Evolutionary conservation across 2,888 invertebrate species (phyloP).

Genomic region (Imbricaverruca yamaguchii): DNA sequence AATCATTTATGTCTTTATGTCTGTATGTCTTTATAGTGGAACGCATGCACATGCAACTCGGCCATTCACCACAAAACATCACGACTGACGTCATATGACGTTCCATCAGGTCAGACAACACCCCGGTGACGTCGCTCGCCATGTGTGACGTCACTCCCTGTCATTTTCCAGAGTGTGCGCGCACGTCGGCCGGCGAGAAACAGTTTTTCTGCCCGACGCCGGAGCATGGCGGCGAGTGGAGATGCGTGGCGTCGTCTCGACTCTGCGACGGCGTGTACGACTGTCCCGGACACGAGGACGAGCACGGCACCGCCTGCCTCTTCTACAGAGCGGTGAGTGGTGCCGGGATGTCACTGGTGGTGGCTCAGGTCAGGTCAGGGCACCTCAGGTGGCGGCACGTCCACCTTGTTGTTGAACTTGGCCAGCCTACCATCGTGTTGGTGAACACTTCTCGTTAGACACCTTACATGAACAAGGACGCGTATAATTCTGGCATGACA

Average conservation of each 20-base stretch:
- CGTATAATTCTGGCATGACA: too few relatives aligned
- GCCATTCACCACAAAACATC: too few relatives aligned
- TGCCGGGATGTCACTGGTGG: background rate
- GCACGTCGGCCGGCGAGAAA: conserved; percentile 87
- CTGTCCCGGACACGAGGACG: conserved; percentile 86
- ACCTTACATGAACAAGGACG: background rate
- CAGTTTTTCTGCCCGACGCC: conserved; percentile 88
- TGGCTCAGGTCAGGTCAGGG: background rate
- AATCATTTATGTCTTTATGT: too few relatives aligned
- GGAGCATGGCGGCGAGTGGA: conserved; percentile 80
- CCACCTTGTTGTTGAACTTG: too few relatives aligned
- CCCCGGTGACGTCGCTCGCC: too few relatives aligned
- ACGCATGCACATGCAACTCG: too few relatives aligned
- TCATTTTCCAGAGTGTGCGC: conserved; percentile 66
- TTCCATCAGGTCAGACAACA: too few relatives aligned
- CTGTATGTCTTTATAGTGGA: too few relatives aligned
- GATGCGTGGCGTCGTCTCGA: conserved; percentile 91
- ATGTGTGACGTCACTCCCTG: too few relatives aligned
- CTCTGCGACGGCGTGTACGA: conserved; percentile 90
- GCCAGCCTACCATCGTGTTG: too few relatives aligned
- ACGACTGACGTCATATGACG: too few relatives aligned
- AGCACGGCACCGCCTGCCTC: conserved; percentile 88
- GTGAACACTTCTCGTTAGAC: background rate
- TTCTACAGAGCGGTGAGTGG: conserved; percentile 86
- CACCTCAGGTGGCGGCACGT: background rate